These are phyloP conservation scores for Stegophylla sp. DNA, from an alignment of 2,888 invertebrate species.

Conservation along the genomic window DNA sequence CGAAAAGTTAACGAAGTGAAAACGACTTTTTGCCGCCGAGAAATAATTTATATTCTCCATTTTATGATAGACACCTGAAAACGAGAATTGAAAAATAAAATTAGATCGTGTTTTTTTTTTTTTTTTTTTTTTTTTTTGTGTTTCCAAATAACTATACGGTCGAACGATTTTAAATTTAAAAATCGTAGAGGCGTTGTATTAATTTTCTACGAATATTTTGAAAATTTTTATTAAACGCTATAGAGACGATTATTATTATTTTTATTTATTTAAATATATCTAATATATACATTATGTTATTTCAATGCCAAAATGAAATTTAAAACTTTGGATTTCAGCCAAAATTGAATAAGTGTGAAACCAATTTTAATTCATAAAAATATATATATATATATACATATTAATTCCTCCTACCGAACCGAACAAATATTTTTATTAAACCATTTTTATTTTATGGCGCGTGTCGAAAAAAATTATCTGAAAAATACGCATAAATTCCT, in stretches of 20 bases:
- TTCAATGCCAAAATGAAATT: not conserved
- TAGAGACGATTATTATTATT: too few species aligned
- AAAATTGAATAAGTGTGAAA: slow-evolving; percentile 5
- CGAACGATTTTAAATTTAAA: not conserved
- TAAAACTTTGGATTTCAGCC: not conserved
- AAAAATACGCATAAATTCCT: too few species aligned
- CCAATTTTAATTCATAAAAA: not conserved
- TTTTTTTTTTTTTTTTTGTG: too few species aligned
- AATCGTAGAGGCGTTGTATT: not conserved
- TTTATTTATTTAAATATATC: too few species aligned
- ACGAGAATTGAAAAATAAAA: not conserved
- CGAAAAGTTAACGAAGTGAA: slow-evolving; percentile 35
- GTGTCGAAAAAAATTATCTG: too few species aligned
- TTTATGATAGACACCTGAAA: not conserved
- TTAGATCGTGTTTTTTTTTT: not conserved
- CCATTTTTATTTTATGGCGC: too few species aligned
- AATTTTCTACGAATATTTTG: not conserved
- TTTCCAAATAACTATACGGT: not conserved
- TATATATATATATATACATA: not conserved
- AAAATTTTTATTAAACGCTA: not conserved
- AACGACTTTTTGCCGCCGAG: not conserved
- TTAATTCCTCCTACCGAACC: too few species aligned
- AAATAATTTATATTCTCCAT: slow-evolving; percentile 13
- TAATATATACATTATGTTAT: not conserved
- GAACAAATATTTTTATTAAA: not conserved